These are phyloP conservation scores for Tetragonisca angustula DNA, from an alignment of 2,888 invertebrate genomes.

Conservation along the genomic window DNA sequence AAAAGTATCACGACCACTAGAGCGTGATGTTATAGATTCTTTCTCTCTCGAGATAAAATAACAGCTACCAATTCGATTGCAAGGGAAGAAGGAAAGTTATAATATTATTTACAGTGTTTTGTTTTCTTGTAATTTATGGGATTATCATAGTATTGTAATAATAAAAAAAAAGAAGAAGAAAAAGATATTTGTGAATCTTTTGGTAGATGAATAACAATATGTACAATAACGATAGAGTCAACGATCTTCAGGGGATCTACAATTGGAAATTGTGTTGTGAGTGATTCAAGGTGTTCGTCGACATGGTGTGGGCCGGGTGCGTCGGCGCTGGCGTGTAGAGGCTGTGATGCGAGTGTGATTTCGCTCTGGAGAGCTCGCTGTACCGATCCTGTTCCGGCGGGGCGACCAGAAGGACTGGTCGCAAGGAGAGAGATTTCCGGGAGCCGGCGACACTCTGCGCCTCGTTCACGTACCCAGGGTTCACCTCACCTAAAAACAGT, in stretches of 20 bases:
- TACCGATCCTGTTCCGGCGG: conserved; percentile 85
- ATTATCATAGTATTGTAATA: neutral
- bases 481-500: conserved; percentile 91
- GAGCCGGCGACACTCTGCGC: conserved; percentile 93
- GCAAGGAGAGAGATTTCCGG: conserved; percentile 93
- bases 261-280: conserved; percentile 83
- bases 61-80: neutral
- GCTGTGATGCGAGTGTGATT: conserved; percentile 83
- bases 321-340: conserved; percentile 81
- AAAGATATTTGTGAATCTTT: neutral
- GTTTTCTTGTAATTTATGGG: neutral
- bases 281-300: conserved; percentile 82
- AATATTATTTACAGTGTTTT: conserved; percentile 35
- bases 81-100: neutral
- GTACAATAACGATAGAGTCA: conserved; percentile 19
- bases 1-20: neutral
- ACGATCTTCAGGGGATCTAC: conserved; percentile 41
- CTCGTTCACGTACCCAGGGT: conserved; percentile 94
- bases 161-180: neutral
- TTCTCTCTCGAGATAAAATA: neutral
- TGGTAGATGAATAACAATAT: conserved; percentile 16
- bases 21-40: neutral
- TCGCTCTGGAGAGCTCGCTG: conserved; percentile 82
- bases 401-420: conserved; percentile 94
- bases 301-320: conserved; percentile 81